Percentiles rank a stretch among this genome's conserved stretches.
Conservation (phyloP, 2,113 vertebrate species). For the Lophura nycthemera region DNA sequence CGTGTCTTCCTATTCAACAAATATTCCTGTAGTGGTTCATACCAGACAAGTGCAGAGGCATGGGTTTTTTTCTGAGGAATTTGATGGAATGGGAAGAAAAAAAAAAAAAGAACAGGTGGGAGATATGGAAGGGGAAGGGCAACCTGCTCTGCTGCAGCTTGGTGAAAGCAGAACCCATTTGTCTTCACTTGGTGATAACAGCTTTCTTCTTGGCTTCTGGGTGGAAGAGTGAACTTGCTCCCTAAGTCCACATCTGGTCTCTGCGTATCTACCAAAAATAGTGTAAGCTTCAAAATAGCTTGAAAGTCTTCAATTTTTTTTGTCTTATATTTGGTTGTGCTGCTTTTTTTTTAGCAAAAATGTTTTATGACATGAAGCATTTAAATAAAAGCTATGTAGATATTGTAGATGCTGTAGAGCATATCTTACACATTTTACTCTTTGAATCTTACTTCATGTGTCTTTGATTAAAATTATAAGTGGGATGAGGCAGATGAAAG, state of each 20-base stretch:
- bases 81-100: not conserved
- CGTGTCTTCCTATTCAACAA: not conserved
- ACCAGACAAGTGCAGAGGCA: not conserved
- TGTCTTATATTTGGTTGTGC: not conserved
- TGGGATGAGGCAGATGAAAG: not conserved
- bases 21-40: not conserved
- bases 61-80: not conserved
- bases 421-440: not conserved
- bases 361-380: not conserved
- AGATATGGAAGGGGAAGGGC: not conserved
- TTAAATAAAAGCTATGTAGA: not conserved
- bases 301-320: accelerated
- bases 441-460: not conserved
- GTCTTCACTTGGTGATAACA: not conserved
- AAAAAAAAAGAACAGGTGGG: not conserved
- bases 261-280: not conserved
- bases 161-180: not conserved
- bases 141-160: not conserved
- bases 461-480: not conserved
- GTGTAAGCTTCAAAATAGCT: not conserved
- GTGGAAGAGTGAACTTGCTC: not conserved
- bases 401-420: not conserved
- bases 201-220: not conserved
- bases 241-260: not conserved
- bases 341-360: not conserved